Conservation (phyloP, 37 sponge, comb jelly and placozoan species). For the Halichondria panicea region DNA sequence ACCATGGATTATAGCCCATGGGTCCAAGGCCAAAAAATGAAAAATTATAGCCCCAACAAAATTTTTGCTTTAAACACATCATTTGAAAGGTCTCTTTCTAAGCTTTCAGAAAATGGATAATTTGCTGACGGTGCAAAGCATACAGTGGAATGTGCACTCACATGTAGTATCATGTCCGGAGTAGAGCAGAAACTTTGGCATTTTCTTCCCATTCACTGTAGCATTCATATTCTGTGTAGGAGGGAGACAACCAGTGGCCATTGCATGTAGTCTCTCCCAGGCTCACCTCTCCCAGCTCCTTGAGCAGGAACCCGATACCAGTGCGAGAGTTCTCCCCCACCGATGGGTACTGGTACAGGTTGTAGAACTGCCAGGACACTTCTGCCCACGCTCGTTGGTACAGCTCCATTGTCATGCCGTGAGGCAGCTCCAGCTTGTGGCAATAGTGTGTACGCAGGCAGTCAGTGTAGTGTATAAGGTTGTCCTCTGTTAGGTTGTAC, state of each 20-base stretch:
- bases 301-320: constrained; percentile 49
- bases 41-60: too few species aligned
- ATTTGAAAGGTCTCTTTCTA: too few species aligned
- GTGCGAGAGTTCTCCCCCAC: constrained; percentile 21
- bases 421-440: constrained; percentile 31
- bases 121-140: too few species aligned
- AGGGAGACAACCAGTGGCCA: background rate
- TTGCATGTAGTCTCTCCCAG: too few species aligned
- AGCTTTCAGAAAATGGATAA: too few species aligned
- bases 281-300: constrained; percentile 42
- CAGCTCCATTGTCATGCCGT: constrained; percentile 35
- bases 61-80: too few species aligned
- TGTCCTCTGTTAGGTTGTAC: constrained; percentile 14
- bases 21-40: too few species aligned
- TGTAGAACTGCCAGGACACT: constrained; percentile 30
- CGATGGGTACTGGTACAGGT: constrained; percentile 36
- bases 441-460: constrained; percentile 43
- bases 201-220: constrained; percentile 1
- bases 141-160: too few species aligned
- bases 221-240: constrained; percentile 26
- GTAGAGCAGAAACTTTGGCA: constrained; percentile 37
- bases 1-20: too few species aligned
- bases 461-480: constrained; percentile 36
- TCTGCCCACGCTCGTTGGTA: constrained; percentile 9
- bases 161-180: constrained; percentile 52